Conservation (phyloP, 2,797 vertebrate genomes). For the Schizothorax lantsangensis region DNA sequence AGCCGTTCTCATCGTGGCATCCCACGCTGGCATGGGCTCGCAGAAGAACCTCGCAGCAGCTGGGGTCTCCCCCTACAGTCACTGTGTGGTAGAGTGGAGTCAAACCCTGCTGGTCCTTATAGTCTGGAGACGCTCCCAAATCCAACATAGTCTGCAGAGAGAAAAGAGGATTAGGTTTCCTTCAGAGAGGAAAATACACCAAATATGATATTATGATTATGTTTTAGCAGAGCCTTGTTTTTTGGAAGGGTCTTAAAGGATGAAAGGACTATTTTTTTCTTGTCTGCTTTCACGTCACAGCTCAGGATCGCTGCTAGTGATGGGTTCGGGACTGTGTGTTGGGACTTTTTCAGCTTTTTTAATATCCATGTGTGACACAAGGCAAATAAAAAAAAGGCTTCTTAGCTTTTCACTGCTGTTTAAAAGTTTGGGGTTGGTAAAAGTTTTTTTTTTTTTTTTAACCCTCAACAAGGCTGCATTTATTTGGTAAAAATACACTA, state of each 20-base stretch:
- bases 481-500: background rate
- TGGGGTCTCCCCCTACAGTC: conserved; percentile 85
- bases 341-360: background rate
- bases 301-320: background rate
- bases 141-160: conserved; percentile 83
- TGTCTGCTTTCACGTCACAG: background rate
- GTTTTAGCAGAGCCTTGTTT: background rate
- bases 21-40: conserved; percentile 79
- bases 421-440: background rate
- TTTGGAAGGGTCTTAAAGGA: background rate
- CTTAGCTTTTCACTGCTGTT: background rate
- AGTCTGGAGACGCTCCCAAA: conserved; percentile 86
- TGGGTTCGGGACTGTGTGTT: background rate
- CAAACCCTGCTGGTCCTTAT: conserved; percentile 87
- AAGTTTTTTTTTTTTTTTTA: background rate
- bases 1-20: conserved; percentile 88
- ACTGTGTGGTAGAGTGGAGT: conserved; percentile 87
- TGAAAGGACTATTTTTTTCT: background rate
- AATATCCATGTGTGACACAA: background rate
- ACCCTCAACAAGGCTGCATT: background rate
- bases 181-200: background rate
- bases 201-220: background rate
- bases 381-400: background rate
- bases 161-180: conserved; percentile 16
- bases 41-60: conserved; percentile 86